Evolutionary conservation across 2,888 invertebrate genomes (phyloP).

Genomic region (Nymphalis urticae): DNA sequence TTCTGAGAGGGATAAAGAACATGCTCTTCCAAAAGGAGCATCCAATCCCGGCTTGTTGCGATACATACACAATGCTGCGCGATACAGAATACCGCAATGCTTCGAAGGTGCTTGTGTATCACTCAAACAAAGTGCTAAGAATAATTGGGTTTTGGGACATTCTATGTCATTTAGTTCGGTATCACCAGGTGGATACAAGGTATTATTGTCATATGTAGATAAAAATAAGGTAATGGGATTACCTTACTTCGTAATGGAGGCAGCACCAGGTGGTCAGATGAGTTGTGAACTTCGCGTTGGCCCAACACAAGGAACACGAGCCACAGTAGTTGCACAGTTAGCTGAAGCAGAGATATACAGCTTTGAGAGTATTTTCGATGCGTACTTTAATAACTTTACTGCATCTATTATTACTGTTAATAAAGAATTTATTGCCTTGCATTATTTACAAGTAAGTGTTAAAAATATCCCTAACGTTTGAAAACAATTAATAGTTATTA

Average conservation of each 20-base stretch:
- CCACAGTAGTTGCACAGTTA: conserved; percentile 68
- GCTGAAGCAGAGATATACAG: conserved; percentile 69
- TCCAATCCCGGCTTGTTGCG: conserved; percentile 67
- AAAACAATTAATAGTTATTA: neutral
- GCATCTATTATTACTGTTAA: conserved; percentile 74
- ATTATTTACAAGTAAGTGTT: conserved; percentile 65
- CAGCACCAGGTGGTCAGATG: conserved; percentile 74
- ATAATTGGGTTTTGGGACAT: conserved; percentile 71
- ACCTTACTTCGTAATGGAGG: conserved; percentile 75
- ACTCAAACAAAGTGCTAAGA: conserved; percentile 60
- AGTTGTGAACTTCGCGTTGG: conserved; percentile 72
- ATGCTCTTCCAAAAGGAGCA: conserved; percentile 59
- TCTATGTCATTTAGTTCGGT: conserved; percentile 73
- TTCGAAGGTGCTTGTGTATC: conserved; percentile 72
- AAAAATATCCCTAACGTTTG: too few relatives aligned
- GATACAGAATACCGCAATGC: conserved; percentile 72
- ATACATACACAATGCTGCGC: conserved; percentile 71
- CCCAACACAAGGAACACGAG: conserved; percentile 61
- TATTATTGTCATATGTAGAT: conserved; percentile 66
- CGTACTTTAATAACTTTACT: conserved; percentile 64
- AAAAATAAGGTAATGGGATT: conserved; percentile 56
- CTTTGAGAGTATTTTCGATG: conserved; percentile 72
- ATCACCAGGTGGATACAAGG: conserved; percentile 73
- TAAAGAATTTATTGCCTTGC: conserved; percentile 71
- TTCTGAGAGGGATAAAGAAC: conserved; percentile 47